A percentile compares a stretch with the other conserved stretches of the same genome.
These are phyloP conservation scores for Cossypha caffra DNA, from an alignment of 2,797 vertebrate species.

Conservation along the genomic window DNA sequence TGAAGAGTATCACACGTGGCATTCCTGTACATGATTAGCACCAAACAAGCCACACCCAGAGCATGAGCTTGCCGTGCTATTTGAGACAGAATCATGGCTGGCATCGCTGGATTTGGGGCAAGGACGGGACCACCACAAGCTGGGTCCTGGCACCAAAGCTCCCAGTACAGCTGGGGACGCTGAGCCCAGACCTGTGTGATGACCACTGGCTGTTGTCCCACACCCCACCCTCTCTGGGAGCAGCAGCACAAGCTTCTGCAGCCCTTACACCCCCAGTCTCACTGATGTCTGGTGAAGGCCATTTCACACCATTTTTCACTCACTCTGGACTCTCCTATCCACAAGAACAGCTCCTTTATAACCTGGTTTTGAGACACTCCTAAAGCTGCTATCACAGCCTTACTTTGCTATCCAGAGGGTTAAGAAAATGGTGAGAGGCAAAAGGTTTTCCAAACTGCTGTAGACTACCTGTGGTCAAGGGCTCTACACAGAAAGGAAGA, in stretches of 20 bases:
- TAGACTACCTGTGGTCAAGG: neutral
- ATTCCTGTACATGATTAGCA: neutral
- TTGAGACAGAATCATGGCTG: fast-evolving
- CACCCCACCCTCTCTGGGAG: neutral
- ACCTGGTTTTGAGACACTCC: neutral
- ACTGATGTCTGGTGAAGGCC: fast-evolving
- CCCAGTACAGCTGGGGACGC: neutral
- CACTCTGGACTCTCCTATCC: neutral
- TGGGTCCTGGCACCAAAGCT: neutral
- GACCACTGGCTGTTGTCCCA: neutral
- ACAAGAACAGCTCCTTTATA: neutral
- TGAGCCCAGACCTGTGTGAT: neutral
- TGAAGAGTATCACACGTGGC: neutral
- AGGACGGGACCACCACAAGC: neutral
- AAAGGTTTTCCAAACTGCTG: neutral
- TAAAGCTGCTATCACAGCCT: neutral
- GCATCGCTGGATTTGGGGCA: neutral
- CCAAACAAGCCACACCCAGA: fast-evolving
- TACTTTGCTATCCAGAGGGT: neutral
- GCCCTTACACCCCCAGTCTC: neutral
- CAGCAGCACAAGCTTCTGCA: neutral
- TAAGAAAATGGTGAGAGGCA: neutral
- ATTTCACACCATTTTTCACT: neutral
- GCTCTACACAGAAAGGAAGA: neutral
- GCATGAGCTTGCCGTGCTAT: fast-evolving